A percentile compares a stretch with the other conserved stretches of the same genome.
Evolutionary conservation across 2,888 invertebrate species (phyloP).

Genomic region (Herminia tarsipennalis): DNA sequence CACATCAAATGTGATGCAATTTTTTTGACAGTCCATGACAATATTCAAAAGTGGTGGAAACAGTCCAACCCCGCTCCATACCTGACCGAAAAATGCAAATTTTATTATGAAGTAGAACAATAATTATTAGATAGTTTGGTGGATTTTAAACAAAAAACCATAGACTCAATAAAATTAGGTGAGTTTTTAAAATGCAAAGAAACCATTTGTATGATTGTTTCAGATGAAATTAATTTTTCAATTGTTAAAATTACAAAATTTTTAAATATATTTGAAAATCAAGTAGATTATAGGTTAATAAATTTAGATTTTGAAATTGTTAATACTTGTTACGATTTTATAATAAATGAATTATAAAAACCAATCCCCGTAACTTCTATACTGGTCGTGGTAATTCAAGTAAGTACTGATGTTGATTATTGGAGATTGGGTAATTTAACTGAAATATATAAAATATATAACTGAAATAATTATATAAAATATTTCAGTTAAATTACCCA

Average conservation of each 20-base stretch:
- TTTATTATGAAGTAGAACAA: conserved; percentile 18
- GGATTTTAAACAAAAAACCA: conserved; percentile 11
- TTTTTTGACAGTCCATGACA: conserved; percentile 8
- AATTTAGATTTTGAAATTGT: conserved; percentile 21
- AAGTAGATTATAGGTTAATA: conserved; percentile 14
- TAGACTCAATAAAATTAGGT: conserved; percentile 10
- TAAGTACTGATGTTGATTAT: not conserved
- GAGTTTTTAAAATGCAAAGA: conserved; percentile 5
- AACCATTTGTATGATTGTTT: conserved; percentile 9
- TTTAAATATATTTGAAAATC: conserved; percentile 7
- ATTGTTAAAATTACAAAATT: conserved; percentile 28
- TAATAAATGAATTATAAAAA: conserved; percentile 11
- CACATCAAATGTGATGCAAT: conserved; percentile 25
- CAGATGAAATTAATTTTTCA: conserved; percentile 22
- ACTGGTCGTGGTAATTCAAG: conserved; percentile 10
- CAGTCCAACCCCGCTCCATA: conserved; percentile 14
- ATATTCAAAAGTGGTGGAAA: conserved; percentile 43
- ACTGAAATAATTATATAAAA: too few relatives aligned
- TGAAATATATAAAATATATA: conserved; percentile 6
- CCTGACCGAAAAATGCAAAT: conserved; percentile 26
- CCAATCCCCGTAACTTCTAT: conserved; percentile 2
- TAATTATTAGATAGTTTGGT: conserved; percentile 13
- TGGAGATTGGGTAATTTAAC: not conserved
- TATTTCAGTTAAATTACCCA: not conserved
- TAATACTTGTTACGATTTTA: conserved; percentile 20